phyloP scores from a whole-genome alignment of 2,888 invertebrate species.

The Pseudoips prasinana region DNA sequence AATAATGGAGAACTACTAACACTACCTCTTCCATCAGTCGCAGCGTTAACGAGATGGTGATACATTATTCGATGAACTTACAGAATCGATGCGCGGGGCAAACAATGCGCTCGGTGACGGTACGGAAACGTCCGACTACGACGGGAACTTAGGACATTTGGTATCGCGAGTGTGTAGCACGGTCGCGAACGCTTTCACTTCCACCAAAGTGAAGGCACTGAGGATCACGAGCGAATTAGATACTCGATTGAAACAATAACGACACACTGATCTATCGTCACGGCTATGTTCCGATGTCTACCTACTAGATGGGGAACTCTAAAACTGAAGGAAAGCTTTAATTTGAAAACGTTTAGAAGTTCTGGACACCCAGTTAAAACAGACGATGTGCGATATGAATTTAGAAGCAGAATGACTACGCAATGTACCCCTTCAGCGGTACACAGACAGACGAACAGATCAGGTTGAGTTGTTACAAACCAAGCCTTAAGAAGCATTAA shows the following conservation, averaged over 20 bases:
- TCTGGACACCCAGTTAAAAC: no score
- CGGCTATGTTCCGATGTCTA: constrained; percentile 29
- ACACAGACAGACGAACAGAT: constrained; percentile 42
- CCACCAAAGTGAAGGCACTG: constrained; percentile 56
- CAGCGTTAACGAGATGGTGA: constrained; percentile 20
- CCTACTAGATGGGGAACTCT: constrained; percentile 21
- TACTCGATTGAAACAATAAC: constrained; percentile 54
- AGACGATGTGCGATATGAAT: constrained; percentile 39
- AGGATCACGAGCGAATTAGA: constrained; percentile 51
- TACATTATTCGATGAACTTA: constrained; percentile 7
- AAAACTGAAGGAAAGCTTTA: constrained; percentile 22
- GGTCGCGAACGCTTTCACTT: constrained; percentile 42
- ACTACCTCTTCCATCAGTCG: constrained; percentile 22
- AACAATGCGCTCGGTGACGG: constrained; percentile 9
- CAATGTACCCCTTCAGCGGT: constrained; percentile 2
- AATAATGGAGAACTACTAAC: constrained; percentile 25
- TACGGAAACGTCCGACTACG: constrained; percentile 4
- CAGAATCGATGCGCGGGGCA: constrained; percentile 13
- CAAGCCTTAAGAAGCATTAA: constrained; percentile 73
- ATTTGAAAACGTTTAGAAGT: constrained; percentile 32
- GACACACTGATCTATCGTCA: constrained; percentile 41
- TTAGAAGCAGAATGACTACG: constrained; percentile 18
- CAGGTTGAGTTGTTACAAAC: constrained; percentile 46
- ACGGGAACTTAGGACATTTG: not conserved
- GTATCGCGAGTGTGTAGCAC: constrained; percentile 5